phyloP scores from a whole-genome alignment of 2,113 vertebrate species.

The Phoxinus phoxinus region DNA sequence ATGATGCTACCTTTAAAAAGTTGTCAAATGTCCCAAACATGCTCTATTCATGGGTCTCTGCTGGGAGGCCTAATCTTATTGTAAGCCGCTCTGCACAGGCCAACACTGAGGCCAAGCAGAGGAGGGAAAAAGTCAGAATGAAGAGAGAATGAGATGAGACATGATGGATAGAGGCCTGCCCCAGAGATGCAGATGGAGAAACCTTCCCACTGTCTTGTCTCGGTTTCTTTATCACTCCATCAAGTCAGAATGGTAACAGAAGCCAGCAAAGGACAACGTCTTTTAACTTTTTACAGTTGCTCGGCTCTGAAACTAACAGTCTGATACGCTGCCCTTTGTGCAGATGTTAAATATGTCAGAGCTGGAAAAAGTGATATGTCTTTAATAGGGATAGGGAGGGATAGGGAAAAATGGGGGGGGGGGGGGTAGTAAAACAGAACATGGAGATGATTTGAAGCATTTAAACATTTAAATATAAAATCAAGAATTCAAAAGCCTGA shows the following conservation, averaged over 20 bases:
- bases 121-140: conserved; percentile 58
- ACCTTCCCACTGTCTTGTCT: conserved; percentile 31
- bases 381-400: conserved; percentile 7
- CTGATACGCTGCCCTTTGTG: conserved; percentile 1
- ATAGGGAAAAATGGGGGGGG: not conserved
- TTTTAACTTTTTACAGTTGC: conserved; percentile 10
- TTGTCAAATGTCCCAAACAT: conserved; percentile 36
- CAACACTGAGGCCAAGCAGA: conserved; percentile 51
- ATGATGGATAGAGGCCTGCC: conserved; percentile 63
- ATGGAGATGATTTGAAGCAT: not conserved
- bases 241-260: conserved; percentile 18
- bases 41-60: conserved; percentile 59
- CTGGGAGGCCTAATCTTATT: conserved; percentile 19
- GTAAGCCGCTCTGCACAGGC: conserved; percentile 39
- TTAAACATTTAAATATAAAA: not conserved
- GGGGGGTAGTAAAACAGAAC: not conserved
- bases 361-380: not conserved
- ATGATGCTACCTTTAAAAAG: conserved; percentile 67
- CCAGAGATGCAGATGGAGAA: conserved; percentile 33
- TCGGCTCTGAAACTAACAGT: not conserved
- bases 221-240: conserved; percentile 44
- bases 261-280: conserved; percentile 14
- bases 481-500: conserved; percentile 8
- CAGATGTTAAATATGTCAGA: conserved; percentile 11
- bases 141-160: conserved; percentile 53